These are phyloP conservation scores for Phaenicophaeus curvirostris DNA, from an alignment of 2,797 vertebrate species.

Conservation along the genomic window DNA sequence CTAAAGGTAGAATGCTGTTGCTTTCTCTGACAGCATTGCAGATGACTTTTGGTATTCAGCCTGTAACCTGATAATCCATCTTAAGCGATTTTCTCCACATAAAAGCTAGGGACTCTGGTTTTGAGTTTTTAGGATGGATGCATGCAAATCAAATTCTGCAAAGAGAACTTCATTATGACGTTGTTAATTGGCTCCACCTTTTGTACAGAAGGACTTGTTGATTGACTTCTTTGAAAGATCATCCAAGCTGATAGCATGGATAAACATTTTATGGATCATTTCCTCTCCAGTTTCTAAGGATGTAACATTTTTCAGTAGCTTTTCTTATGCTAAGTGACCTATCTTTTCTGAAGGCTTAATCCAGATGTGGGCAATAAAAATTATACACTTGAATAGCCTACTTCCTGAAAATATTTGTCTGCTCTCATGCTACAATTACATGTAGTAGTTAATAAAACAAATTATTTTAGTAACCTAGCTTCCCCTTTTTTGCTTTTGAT, in stretches of 20 bases:
- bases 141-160: not conserved
- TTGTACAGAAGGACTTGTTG: not conserved
- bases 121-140: not conserved
- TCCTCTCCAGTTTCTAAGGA: not conserved
- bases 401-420: not conserved
- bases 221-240: not conserved
- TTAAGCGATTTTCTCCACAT: accelerated
- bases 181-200: not conserved
- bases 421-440: not conserved
- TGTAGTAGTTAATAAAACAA: not conserved
- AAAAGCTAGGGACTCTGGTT: not conserved
- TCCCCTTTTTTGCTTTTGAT: constrained; percentile 14
- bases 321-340: not conserved
- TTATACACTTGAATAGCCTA: not conserved
- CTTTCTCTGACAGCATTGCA: not conserved
- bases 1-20: not conserved
- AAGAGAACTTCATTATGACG: not conserved
- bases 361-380: not conserved
- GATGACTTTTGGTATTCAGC: not conserved
- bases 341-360: not conserved
- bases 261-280: not conserved
- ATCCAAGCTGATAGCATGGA: not conserved
- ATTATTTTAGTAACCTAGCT: not conserved
- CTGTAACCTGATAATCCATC: not conserved
- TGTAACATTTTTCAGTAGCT: not conserved